Conservation (phyloP, 2,113 vertebrate genomes). For the Tricholaema leucomelas region DNA sequence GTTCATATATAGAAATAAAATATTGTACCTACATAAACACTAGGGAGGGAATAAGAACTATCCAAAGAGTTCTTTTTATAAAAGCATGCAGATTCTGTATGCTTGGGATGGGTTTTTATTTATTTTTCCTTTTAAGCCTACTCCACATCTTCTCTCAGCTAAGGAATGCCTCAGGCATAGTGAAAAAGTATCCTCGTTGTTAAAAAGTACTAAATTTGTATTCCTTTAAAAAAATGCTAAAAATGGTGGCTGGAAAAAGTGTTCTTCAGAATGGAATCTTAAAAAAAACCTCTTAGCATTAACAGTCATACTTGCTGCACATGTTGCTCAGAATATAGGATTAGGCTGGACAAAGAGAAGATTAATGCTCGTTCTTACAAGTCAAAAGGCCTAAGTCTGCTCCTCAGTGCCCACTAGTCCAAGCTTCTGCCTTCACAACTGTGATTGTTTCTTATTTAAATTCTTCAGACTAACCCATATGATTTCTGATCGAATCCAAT, state of each 20-base stretch:
- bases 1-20: background rate
- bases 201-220: background rate
- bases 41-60: background rate
- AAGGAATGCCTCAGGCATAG: background rate
- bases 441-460: background rate
- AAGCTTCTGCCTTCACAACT: background rate
- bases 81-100: background rate
- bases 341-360: background rate
- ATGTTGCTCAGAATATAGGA: background rate
- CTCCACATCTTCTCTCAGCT: background rate
- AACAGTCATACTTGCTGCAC: background rate
- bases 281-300: background rate
- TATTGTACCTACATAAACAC: background rate
- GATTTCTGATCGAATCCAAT: background rate
- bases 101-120: background rate
- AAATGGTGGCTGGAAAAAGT: background rate
- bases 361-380: constrained; percentile 2
- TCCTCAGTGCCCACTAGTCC: background rate
- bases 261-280: background rate
- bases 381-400: background rate
- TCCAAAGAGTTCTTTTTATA: background rate
- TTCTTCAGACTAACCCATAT: background rate
- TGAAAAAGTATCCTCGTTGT: background rate
- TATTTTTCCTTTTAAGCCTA: background rate
- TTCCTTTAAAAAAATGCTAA: background rate